Conservation (phyloP, 2,113 vertebrate genomes). For the Oryzias woworae region DNA sequence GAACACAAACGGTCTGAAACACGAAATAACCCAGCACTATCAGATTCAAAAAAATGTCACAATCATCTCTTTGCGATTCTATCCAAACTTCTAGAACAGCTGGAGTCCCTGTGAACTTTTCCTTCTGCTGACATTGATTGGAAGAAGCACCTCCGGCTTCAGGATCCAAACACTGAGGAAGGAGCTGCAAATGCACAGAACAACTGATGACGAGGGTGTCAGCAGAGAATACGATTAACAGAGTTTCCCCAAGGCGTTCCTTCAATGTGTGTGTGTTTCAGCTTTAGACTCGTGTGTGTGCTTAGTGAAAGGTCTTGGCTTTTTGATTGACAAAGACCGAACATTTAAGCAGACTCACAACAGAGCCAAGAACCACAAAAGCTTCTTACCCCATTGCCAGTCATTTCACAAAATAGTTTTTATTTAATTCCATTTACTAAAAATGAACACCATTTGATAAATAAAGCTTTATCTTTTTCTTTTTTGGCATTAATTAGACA, state of each 20-base stretch:
- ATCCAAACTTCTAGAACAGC: conserved; percentile 20
- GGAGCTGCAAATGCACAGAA: conserved; percentile 43
- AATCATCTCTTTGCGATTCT: not conserved
- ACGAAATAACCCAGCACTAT: no score
- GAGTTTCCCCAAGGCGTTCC: conserved; percentile 47
- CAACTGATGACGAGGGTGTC: conserved; percentile 57
- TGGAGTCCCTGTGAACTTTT: conserved; percentile 39
- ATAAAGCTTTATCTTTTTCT: conserved; percentile 19
- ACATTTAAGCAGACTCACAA: conserved; percentile 53
- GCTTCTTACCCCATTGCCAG: conserved; percentile 43
- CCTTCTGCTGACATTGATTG: conserved; percentile 59
- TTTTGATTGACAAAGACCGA: conserved; percentile 53
- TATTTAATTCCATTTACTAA: conserved; percentile 29
- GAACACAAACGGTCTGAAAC: no score
- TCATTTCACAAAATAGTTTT: conserved; percentile 47
- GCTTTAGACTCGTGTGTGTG: conserved; percentile 36
- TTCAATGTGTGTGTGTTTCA: conserved; percentile 12
- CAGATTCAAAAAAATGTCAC: no score
- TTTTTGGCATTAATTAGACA: conserved; percentile 4
- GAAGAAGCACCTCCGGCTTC: conserved; percentile 34
- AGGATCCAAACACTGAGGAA: conserved; percentile 14
- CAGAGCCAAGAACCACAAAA: conserved; percentile 52
- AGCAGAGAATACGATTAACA: conserved; percentile 66
- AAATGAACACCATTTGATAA: conserved; percentile 9
- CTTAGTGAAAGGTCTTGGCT: conserved; percentile 46